Evolutionary conservation across 2,113 vertebrate species (phyloP), one percentile per base, ranked within the genome.

Genomic region (Syngnathus typhle): DNA sequence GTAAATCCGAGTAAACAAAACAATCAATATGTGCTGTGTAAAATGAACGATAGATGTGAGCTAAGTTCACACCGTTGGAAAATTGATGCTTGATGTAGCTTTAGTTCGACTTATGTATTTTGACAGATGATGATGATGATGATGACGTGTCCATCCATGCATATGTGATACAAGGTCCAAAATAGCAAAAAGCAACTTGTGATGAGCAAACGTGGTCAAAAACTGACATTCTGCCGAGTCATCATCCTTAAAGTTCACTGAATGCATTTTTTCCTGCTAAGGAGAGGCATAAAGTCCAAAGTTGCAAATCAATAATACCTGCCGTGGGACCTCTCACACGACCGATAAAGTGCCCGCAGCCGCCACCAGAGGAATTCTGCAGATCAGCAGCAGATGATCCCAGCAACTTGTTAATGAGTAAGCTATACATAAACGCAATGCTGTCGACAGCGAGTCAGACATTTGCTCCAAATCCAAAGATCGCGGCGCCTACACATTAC

Each of bases 271-370:
- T 60, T n/a, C 4, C 12, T 15, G 54, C 23, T 32, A 27, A 56
- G 51, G 2, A 54, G 54, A 61, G 60, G 38, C 60, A 21, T 41
- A 41, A 61, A 61, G 60, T 61, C 60, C 39, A 62, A 62, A 23
- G 39, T 62, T 62, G 11, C 60, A 23, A 41, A 44, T 41, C 41
- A 38, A 41, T 43, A 61, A 61, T 61, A 61, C 59, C 59, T 61
- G 59, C 37, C 8, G 18, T 43, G 37, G 19, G 10, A 61, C 59
- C 19, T 61, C 59, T 61, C 39, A 12, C 38, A 13, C 37, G n/a
- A 41, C 2, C 39, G 59, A 61, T 61, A 41, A 61, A 41, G 4
- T 10, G 58, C 18, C 38, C 37, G n/a, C 39, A 32, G 27, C 39
- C 1, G 27, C 55, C 23, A 0, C n/a, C 41, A 12, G 11, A 8